Conservation (phyloP, 2,797 vertebrate genomes). For the Austrolebias charrua region DNA sequence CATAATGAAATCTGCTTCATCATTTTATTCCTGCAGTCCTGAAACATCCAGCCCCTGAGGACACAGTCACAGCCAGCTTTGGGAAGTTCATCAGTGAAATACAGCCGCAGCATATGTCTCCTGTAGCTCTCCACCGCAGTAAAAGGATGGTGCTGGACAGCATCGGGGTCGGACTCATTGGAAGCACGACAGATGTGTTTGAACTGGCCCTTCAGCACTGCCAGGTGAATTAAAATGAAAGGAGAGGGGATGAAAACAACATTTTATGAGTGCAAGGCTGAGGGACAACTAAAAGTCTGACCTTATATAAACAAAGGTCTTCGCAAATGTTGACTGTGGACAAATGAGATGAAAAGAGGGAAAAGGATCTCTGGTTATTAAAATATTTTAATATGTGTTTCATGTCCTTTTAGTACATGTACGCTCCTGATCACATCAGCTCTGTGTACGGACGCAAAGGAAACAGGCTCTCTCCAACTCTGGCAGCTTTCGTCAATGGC, state of each 20-base stretch:
- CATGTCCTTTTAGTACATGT: conserved; percentile 77
- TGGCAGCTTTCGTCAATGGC: conserved; percentile 87
- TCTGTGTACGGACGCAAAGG: conserved; percentile 83
- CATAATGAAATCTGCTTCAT: background rate
- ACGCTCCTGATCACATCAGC: conserved; percentile 78
- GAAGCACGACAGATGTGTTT: conserved; percentile 85
- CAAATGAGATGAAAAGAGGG: conserved; percentile 8
- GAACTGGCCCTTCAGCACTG: conserved; percentile 83
- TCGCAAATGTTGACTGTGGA: conserved; percentile 5
- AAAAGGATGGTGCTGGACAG: conserved; percentile 91
- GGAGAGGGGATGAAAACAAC: too few species aligned
- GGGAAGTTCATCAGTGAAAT: conserved; percentile 82
- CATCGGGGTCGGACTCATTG: conserved; percentile 87
- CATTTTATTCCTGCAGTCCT: conserved; percentile 58
- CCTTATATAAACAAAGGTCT: conserved; percentile 1
- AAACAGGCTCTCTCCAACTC: conserved; percentile 80
- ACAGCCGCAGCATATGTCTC: conserved; percentile 77
- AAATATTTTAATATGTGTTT: background rate
- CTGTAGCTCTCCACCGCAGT: conserved; percentile 79
- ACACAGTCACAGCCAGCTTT: conserved; percentile 85
- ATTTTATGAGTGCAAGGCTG: background rate
- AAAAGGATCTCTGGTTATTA: conserved; percentile 1
- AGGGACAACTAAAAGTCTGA: background rate
- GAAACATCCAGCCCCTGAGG: conserved; percentile 65
- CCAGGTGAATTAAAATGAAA: conserved; percentile 72